Conservation (phyloP, 2,113 vertebrate species). For the Caretta caretta region DNA sequence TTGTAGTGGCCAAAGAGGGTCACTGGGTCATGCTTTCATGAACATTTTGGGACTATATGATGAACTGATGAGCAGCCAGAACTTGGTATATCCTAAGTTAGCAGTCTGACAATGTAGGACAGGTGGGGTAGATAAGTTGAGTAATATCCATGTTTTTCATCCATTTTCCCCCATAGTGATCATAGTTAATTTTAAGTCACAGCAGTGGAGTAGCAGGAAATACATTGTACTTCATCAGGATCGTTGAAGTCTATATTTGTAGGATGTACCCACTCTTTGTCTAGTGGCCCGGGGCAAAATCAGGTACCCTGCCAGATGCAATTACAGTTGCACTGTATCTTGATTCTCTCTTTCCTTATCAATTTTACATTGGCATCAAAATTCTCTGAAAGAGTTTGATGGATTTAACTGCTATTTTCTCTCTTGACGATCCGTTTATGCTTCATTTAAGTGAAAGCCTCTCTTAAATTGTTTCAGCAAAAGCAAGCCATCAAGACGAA, state of each 20-base stretch:
- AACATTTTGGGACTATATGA: background rate
- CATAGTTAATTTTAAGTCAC: background rate
- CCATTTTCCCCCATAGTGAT: background rate
- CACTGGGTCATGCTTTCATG: background rate
- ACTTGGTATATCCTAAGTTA: background rate
- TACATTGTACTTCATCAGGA: background rate
- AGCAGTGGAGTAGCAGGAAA: background rate
- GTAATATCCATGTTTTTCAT: background rate
- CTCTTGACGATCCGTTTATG: background rate
- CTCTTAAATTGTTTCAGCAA: conserved; percentile 77
- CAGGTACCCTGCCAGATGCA: background rate
- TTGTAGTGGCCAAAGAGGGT: background rate
- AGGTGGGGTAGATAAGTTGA: background rate
- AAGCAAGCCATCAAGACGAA: conserved; percentile 93
- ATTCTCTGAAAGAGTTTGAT: background rate
- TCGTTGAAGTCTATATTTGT: fast-evolving
- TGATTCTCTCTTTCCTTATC: background rate
- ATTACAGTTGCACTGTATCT: background rate
- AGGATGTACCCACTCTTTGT: background rate
- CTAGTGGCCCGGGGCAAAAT: background rate
- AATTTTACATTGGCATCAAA: background rate
- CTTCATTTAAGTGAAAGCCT: background rate
- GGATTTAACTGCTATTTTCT: background rate
- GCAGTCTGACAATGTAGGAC: background rate
- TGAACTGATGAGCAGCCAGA: background rate